Base-by-base conservation (phyloP, 1,140 invertebrate species). In the Marisa cornuarietis region DNA sequence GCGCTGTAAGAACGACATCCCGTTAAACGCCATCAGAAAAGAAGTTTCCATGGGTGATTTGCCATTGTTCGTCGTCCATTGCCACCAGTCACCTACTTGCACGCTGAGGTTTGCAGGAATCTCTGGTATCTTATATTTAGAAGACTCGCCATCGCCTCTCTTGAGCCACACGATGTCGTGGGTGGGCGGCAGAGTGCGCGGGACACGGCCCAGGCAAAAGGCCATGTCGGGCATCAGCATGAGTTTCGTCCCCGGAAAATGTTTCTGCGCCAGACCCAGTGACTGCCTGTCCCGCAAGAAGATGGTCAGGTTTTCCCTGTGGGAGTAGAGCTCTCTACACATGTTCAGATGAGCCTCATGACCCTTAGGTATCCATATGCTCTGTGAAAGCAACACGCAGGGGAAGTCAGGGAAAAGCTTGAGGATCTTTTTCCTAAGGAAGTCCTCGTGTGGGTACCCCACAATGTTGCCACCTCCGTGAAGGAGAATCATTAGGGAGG, bases 401-500 rank as follows among this genome's bases (percentile, higher is more conserved):
- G 49, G 71, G 31, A 72, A 65, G 24, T 73, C 54, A 0, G 78
- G 76, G 68, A 84, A 84, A 13, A 16, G 26, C 20, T 76, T 26
- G 9, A 83, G n/a, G 26, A 75, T 71, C 51, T 69, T 58, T 24
- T 71, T 26, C 5, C 74, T 51, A 0, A 84, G 7, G 22, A 13
- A 18, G 31, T 81, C 81, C 51, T 69, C n/a, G 0, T 22, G 13
- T 24, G 75, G 66, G 49, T 83, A 79, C 6, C 83, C 83, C 18
- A 83, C 81, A 22, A 84, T 63, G 69, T 84, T 81, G 7, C 83
- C 83, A 20, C 79, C 83, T 24, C 83, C 83, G 16, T 83, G 81
- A 0, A 83, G 31, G n/a, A 84, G 68, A 1, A 84, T 72, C 11
- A 84, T 71, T 3, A 80, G 61, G 20, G 83, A 78, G 9, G 78